Evolutionary conservation across 2,888 invertebrate species (phyloP).

Genomic region (Cremastobaeus sp.): DNA sequence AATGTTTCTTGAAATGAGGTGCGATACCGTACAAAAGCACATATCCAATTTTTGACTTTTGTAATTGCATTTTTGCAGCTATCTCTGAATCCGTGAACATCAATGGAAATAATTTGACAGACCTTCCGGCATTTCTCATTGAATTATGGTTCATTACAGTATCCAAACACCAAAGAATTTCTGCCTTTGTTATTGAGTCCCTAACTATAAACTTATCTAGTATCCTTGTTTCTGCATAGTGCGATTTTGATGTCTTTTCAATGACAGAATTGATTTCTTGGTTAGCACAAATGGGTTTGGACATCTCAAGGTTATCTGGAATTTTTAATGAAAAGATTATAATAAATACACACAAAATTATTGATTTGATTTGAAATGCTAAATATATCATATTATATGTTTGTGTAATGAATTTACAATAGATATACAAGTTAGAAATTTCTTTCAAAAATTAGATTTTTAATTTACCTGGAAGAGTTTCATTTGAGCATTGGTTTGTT

Average conservation of each 20-base stretch:
- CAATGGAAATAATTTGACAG: constrained; percentile 20
- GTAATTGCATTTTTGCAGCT: constrained; percentile 50
- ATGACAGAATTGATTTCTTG: neutral
- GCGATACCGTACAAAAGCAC: constrained; percentile 6
- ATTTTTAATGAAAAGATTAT: no score
- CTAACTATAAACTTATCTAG: neutral
- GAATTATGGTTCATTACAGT: constrained; percentile 25
- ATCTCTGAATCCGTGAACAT: constrained; percentile 58
- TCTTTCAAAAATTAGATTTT: no score
- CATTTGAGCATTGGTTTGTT: neutral
- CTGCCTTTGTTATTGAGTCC: constrained; percentile 32
- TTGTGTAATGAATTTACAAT: no score
- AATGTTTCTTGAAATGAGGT: constrained; percentile 14
- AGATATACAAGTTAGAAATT: no score
- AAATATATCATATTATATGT: no score
- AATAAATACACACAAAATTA: no score
- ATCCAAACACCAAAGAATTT: constrained; percentile 40
- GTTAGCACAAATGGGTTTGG: no score
- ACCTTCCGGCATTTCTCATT: constrained; percentile 18
- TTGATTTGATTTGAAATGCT: no score
- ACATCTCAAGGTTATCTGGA: no score
- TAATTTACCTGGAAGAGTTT: neutral
- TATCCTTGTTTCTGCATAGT: neutral
- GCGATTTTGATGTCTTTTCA: neutral
- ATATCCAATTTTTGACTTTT: constrained; percentile 27